Base-by-base conservation (phyloP, 2,888 invertebrate genomes). In the Mongoloraphidia duomilia region DNA sequence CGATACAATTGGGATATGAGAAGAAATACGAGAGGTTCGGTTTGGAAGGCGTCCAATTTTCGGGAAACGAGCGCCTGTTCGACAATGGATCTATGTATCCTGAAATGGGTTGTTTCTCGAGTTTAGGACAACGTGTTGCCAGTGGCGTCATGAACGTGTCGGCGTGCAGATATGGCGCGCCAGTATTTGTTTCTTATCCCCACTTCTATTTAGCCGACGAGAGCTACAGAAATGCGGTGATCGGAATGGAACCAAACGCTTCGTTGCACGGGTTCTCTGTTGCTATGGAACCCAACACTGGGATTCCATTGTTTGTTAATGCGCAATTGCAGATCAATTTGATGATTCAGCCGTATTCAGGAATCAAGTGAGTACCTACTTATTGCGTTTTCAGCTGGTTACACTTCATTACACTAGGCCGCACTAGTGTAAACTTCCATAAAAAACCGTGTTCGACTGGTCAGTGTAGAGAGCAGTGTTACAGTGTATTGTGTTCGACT, bases 281-380 rank as follows among this genome's bases (percentile, higher is more conserved):
- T 36, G 67, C 79, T 12, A 62, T 92, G 43, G 86, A 91, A 66
- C 85, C 89, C 58, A 73, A 63, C 54, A 81, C 84, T 6, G 89
- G 90, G 2, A 76, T 88, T 61, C 89, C 91, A n/a, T 65, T 91
- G 42, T 61, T 70, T 46, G 83, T 87, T 2, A 64, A 73, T 45
- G 91, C 84, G 1, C 76, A 81, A 58, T 66, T 91, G 47, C 91
- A 92, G 69, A 77, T 92, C 53, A 92, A 86, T 66, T 66, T 84
- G 55, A 63, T 75, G 52, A 57, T 82, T 5, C 63, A 73, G 53
- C 71, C 73, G 2, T 72, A 77, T 50, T 48, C 61, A 8, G 63
- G 66, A 6, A 73, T 77, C 45, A 63, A 64, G 82, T 82, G 67
- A 74, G 73, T 71, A 45, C 3, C n/a, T n/a, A n/a, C n/a, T n/a